phyloP scores from a whole-genome alignment of 1,140 invertebrate genomes.

The Sarcophaga bullata region DNA sequence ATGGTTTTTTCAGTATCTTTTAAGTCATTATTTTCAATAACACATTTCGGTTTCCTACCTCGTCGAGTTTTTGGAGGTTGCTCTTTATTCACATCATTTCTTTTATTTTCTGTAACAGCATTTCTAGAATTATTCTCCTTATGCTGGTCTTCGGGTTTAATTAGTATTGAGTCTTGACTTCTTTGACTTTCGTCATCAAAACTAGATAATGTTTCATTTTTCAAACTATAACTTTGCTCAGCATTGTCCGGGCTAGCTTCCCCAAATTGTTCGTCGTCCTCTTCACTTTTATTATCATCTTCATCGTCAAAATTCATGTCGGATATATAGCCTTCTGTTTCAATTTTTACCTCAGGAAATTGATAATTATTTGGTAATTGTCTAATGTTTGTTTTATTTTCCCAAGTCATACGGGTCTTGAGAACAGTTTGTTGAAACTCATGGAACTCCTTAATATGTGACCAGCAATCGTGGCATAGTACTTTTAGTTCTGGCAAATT shows the following conservation, averaged over 20 bases:
- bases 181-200: neutral
- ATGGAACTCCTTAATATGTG: slow-evolving; percentile 15
- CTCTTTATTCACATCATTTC: neutral
- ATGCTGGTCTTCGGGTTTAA: neutral
- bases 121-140: neutral
- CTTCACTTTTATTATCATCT: too few relatives aligned
- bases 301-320: too few relatives aligned
- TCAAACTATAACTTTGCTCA: too few relatives aligned
- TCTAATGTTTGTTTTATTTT: too few relatives aligned
- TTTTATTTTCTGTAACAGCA: neutral
- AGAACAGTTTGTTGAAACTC: neutral
- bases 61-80: neutral
- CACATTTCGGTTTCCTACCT: slow-evolving; percentile 8
- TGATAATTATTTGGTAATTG: too few relatives aligned
- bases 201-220: neutral
- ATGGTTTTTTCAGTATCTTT: neutral
- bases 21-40: neutral
- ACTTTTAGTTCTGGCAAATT: neutral
- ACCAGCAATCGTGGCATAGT: neutral
- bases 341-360: too few relatives aligned
- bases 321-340: too few relatives aligned
- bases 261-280: too few relatives aligned
- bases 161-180: too few relatives aligned
- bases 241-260: neutral
- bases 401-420: neutral